Conservation (phyloP, 2,113 vertebrate genomes). For the Chloropsis hardwickii region DNA sequence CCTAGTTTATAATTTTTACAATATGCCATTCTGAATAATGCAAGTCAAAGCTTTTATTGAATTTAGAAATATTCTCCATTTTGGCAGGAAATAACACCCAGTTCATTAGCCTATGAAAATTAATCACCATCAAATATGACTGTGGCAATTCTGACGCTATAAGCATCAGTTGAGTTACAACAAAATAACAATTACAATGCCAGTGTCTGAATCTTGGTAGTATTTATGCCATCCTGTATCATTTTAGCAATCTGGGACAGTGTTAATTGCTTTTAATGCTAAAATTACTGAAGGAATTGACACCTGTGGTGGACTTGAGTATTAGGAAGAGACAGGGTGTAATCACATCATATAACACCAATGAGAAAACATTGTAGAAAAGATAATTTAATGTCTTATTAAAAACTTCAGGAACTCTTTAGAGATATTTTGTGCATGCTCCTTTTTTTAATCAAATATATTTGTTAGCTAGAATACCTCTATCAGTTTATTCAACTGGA, state of each 20-base stretch:
- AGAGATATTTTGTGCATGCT: neutral
- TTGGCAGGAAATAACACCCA: neutral
- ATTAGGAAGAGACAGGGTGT: neutral
- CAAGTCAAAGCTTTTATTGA: neutral
- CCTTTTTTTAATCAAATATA: neutral
- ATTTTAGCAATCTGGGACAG: neutral
- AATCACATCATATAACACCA: neutral
- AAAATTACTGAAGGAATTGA: neutral
- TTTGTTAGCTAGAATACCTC: neutral
- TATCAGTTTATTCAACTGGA: neutral
- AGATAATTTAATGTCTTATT: neutral
- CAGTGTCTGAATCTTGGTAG: neutral
- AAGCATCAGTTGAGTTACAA: neutral
- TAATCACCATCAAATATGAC: neutral
- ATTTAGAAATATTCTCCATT: neutral
- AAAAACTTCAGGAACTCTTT: neutral
- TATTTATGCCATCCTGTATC: neutral
- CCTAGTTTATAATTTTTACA: neutral
- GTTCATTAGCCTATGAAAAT: neutral
- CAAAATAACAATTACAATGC: neutral
- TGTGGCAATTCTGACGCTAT: neutral
- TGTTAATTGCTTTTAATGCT: neutral
- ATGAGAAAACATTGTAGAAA: neutral
- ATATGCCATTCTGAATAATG: neutral
- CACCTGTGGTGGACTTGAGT: neutral